phyloP scores from a whole-genome alignment of 2,888 invertebrate genomes.

The Clunio marinus region DNA sequence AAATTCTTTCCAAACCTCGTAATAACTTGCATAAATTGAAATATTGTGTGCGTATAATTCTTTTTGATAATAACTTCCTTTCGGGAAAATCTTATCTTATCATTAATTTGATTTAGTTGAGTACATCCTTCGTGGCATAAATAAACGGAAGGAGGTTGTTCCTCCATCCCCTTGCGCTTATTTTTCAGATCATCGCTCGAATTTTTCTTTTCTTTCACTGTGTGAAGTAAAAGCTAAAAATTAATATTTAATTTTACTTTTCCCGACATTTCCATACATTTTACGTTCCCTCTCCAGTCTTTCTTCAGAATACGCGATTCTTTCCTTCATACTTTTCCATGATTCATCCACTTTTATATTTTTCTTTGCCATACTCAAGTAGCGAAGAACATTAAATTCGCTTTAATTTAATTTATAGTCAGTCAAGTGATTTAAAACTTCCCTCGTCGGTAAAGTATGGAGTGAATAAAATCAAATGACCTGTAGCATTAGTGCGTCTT shows the following conservation, averaged over 20 bases:
- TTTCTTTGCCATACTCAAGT: neutral
- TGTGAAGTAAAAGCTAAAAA: slow-evolving; percentile 14
- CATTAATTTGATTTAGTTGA: slow-evolving; percentile 35
- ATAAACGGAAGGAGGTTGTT: slow-evolving; percentile 16
- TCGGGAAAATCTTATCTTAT: slow-evolving; percentile 22
- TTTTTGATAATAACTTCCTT: slow-evolving; percentile 30
- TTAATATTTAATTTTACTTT: slow-evolving; percentile 36
- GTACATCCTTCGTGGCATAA: neutral
- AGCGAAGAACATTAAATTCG: slow-evolving; percentile 20
- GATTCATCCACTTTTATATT: neutral
- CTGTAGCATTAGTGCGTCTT: slow-evolving; percentile 36
- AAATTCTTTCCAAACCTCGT: neutral
- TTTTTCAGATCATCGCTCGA: neutral
- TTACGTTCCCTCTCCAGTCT: neutral
- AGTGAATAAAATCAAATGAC: slow-evolving; percentile 16
- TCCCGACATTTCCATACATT: slow-evolving; percentile 4
- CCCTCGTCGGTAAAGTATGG: neutral
- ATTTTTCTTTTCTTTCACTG: neutral
- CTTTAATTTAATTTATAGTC: slow-evolving; percentile 36
- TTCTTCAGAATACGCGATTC: neutral
- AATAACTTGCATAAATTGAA: slow-evolving; percentile 13
- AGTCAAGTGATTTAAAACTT: slow-evolving; percentile 30
- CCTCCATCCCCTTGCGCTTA: neutral
- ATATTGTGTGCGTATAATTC: slow-evolving; percentile 30
- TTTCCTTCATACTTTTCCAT: neutral